Evolutionary conservation across 1,140 invertebrate genomes (phyloP).

Genomic region (Brachionus rubens): DNA sequence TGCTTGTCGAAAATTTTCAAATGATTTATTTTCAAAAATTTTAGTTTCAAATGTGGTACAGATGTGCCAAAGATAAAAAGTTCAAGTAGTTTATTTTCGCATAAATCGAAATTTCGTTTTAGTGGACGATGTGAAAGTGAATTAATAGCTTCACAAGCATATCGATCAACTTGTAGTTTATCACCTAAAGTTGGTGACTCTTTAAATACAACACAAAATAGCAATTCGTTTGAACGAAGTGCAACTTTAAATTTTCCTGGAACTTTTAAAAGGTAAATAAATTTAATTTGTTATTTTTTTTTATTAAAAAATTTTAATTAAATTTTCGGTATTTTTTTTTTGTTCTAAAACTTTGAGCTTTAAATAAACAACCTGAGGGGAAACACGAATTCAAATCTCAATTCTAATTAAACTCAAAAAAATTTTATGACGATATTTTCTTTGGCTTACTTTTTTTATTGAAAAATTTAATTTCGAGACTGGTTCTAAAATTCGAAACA

Average conservation of each 20-base stretch:
- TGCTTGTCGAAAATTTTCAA: background rate
- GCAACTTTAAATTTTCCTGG: background rate
- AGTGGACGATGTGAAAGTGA: constrained; percentile 38
- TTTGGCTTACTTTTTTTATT: too few relatives aligned
- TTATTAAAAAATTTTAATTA: background rate
- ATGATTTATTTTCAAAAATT: background rate
- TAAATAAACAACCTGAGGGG: too few relatives aligned
- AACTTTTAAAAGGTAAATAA: constrained; percentile 12
- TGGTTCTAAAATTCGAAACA: too few relatives aligned
- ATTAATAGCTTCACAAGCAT: constrained; percentile 20
- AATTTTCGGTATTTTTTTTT: too few relatives aligned
- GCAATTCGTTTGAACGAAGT: constrained; percentile 20
- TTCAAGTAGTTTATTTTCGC: constrained; percentile 27
- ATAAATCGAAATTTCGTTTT: constrained; percentile 32
- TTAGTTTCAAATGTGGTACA: constrained; percentile 29
- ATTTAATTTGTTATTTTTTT: background rate
- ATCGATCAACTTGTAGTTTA: background rate
- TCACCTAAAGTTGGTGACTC: background rate
- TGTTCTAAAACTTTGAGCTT: too few relatives aligned
- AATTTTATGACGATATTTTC: too few relatives aligned
- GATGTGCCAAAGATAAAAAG: constrained; percentile 35
- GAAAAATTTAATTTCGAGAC: too few relatives aligned
- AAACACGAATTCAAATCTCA: too few relatives aligned
- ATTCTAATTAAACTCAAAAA: too few relatives aligned
- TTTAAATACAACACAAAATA: background rate